Percentiles rank a stretch among this genome's conserved stretches.
Conservation (phyloP, 2,113 vertebrate species). For the Tychaedon coryphoeus region DNA sequence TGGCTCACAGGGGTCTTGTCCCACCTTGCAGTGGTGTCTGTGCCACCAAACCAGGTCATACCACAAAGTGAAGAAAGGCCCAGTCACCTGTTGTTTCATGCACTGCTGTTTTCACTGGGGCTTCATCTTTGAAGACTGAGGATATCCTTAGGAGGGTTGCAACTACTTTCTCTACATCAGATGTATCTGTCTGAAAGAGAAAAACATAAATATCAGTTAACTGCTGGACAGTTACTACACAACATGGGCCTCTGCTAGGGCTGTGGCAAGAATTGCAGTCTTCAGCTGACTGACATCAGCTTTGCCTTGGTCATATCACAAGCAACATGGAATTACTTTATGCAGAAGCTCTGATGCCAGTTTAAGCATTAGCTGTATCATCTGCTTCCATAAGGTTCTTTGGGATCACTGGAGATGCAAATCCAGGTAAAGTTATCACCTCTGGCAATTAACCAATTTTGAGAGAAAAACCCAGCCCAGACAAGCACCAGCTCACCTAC, state of each 20-base stretch:
- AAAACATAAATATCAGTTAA: background rate
- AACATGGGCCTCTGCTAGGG: background rate
- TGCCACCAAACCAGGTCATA: background rate
- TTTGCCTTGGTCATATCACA: background rate
- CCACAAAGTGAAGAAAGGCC: background rate
- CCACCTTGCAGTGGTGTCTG: fast-evolving
- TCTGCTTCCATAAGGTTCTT: background rate
- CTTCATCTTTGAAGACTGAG: conserved; percentile 90
- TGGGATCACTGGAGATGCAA: background rate
- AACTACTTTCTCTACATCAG: conserved; percentile 84
- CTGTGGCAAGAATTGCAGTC: background rate
- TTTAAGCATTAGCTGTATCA: background rate
- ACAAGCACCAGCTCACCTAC: conserved; percentile 39
- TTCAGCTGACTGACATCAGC: background rate
- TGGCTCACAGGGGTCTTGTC: background rate
- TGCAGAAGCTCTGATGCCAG: background rate
- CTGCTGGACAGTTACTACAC: background rate
- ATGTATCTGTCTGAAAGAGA: conserved; percentile 82
- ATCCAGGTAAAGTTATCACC: background rate
- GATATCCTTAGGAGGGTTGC: conserved; percentile 89
- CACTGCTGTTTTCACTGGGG: conserved; percentile 80
- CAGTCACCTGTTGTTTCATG: conserved; percentile 75
- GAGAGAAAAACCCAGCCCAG: background rate
- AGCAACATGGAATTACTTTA: background rate
- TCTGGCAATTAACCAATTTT: background rate